Evolutionary conservation across 1,140 invertebrate genomes (phyloP).

Genomic region (Cyclina sinensis): DNA sequence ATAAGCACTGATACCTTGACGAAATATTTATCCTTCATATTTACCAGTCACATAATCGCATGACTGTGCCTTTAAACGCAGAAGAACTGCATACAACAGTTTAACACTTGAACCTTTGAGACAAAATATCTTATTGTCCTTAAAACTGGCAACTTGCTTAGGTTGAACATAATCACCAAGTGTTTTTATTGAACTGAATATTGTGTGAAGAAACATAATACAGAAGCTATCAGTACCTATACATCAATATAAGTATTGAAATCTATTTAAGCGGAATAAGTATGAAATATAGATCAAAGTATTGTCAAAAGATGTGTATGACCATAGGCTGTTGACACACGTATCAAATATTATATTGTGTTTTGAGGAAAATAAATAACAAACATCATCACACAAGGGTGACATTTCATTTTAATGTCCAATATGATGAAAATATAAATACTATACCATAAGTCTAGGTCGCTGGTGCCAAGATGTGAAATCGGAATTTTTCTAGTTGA

Average conservation of each 20-base stretch:
- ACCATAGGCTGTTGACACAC: not conserved
- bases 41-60: not conserved
- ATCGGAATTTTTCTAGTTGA: no score
- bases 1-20: not conserved
- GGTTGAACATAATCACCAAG: not conserved
- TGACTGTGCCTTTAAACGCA: not conserved
- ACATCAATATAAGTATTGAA: constrained; percentile 11
- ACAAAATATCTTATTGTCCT: constrained; percentile 14
- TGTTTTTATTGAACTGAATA: constrained; percentile 13
- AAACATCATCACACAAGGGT: no score
- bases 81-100: constrained; percentile 2
- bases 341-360: not conserved
- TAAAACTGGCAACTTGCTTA: not conserved
- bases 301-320: not conserved
- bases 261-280: not conserved
- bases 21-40: constrained; percentile 25
- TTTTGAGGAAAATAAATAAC: not conserved
- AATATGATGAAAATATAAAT: no score
- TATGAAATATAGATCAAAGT: constrained; percentile 22
- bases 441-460: no score
- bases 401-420: no score
- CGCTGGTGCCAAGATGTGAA: no score
- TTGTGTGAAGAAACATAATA: constrained; percentile 17
- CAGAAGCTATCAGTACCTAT: not conserved
- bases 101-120: constrained; percentile 18